Evolutionary conservation across 1,140 invertebrate genomes (phyloP).

Genomic region (Manduca sexta): DNA sequence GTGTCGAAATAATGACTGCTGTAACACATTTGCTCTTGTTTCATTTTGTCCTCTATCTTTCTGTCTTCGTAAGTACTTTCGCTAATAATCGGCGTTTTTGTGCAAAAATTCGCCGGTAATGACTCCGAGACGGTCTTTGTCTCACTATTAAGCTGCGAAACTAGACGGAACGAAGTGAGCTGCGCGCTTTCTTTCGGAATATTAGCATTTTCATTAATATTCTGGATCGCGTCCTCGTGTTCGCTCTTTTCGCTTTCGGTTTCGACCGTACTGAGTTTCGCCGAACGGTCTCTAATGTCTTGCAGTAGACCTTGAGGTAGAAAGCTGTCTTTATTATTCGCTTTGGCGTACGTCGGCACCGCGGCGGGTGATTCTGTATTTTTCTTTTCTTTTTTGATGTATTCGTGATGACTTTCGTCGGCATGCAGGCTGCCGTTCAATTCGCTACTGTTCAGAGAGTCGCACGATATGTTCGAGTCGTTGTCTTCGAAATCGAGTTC

Average conservation of each 20-base stretch:
- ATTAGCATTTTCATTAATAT: conserved; percentile 64
- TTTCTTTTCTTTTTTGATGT: conserved; percentile 63
- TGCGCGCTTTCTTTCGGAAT: conserved; percentile 62
- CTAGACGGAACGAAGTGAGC: conserved; percentile 69
- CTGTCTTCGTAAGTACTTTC: conserved; percentile 81
- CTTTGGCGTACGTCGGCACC: conserved; percentile 36
- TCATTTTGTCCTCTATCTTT: conserved; percentile 71
- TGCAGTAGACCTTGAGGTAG: conserved; percentile 75
- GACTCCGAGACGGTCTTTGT: conserved; percentile 50
- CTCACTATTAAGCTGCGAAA: conserved; percentile 65
- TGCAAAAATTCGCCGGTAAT: conserved; percentile 32
- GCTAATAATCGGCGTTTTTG: conserved; percentile 72
- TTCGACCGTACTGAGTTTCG: conserved; percentile 64
- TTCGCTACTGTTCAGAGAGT: conserved; percentile 80
- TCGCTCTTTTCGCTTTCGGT: conserved; percentile 52
- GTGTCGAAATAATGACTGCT: conserved; percentile 78
- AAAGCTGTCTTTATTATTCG: conserved; percentile 66
- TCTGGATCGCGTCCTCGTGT: conserved; percentile 47
- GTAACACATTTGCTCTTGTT: conserved; percentile 69
- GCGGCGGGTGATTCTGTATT: conserved; percentile 37
- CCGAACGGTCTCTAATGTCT: conserved; percentile 76
- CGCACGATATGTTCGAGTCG: conserved; percentile 81
- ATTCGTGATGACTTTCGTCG: conserved; percentile 64
- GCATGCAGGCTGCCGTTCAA: conserved; percentile 67
- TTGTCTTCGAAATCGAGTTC: conserved; percentile 79